Base-by-base conservation (phyloP, 2,888 invertebrate genomes). In the Yponomeuta sedellus region DNA sequence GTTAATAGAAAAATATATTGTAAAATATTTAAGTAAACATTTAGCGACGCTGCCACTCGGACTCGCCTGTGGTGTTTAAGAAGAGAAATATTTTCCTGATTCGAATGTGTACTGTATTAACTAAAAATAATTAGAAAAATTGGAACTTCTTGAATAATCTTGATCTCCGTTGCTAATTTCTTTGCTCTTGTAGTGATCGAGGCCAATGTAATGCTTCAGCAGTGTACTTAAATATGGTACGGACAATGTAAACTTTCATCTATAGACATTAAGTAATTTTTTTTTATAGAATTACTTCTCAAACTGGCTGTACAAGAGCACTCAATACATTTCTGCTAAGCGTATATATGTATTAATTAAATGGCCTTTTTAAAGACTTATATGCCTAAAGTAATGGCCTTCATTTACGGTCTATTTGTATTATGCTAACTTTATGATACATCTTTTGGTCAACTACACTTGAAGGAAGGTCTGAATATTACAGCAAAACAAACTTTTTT, bases 1-100 rank as follows among this genome's bases (percentile, higher is more conserved):
- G 64, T 64, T 64, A 52, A 25, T 64, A 64, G 64, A 56, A 25
- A 64, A 57, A 56, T 64, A 52, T 64, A 64, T 64, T 64, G 52
- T 64, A 57, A 64, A 64, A 64, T 64, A 64, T 52, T 44, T 44
- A 62, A 34, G 34, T 34, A 34, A 34, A 34, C 5, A 34, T 62
- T n/a, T 62, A 62, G 34, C 28, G 20, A 16, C 34, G 62, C 39
- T 28, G 11, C 62, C 19, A 28, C 39, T 20, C 12, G 12, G 34
- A 39, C 34, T 20, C 19, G 19, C 61, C 1, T 5, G 61, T 62
- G 62, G 19, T 59, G 34, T 34, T 34, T 34, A 34, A 34, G 19
- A 20, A 12, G 22, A 20, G 25, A 1, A 11, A 59, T 22, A 59
- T 59, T 59, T 59, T 59, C 25, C 59, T 59, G 22, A 59, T 22